Evolutionary conservation across 2,113 vertebrate species (phyloP).

Genomic region (Pollachius pollachius): DNA sequence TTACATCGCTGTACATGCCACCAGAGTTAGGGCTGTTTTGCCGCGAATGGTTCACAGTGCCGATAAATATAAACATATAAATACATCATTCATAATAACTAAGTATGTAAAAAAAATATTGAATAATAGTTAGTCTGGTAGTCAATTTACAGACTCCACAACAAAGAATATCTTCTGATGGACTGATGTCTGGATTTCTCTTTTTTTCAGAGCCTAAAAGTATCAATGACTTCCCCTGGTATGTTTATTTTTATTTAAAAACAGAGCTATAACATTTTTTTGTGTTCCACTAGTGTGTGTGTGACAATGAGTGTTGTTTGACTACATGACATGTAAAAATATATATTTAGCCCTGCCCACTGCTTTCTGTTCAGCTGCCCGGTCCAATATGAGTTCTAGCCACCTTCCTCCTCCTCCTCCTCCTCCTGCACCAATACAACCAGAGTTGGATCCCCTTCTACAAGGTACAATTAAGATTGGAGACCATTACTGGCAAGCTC

Average conservation of each 20-base stretch:
- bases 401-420: not conserved
- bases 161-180: not conserved
- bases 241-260: conserved; percentile 18
- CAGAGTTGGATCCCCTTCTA: not conserved
- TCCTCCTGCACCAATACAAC: not conserved
- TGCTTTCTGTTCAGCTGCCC: not conserved
- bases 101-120: not conserved
- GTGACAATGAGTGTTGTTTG: not conserved
- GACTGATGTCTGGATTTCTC: not conserved
- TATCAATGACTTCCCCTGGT: conserved; percentile 59
- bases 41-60: not conserved
- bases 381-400: not conserved
- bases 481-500: not conserved
- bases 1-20: not conserved
- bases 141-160: not conserved
- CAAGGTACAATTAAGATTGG: not conserved
- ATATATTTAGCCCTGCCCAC: not conserved
- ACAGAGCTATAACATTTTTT: not conserved
- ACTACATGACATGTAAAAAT: not conserved
- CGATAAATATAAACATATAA: too few species aligned
- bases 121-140: not conserved
- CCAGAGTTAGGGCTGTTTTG: not conserved
- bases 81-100: not conserved
- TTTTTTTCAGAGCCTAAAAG: conserved; percentile 63
- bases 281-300: not conserved